Evolutionary conservation across 1,140 invertebrate species (phyloP).

Genomic region (Drosophila hydei): DNA sequence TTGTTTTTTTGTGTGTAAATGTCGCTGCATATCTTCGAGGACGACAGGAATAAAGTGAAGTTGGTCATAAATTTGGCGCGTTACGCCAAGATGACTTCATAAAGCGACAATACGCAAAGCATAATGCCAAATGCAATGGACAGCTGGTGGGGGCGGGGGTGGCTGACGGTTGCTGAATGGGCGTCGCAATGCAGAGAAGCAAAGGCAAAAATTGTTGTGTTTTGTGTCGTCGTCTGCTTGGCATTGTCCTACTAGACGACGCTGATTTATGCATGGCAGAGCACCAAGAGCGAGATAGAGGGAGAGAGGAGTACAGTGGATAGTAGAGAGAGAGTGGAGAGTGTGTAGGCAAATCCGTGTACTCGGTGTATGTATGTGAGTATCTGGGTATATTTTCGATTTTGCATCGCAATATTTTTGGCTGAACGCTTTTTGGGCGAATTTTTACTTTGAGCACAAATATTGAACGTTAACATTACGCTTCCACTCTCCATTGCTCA

Average conservation of each 20-base stretch:
- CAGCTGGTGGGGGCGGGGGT: background rate
- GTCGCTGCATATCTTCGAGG: conserved; percentile 61
- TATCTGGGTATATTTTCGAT: conserved; percentile 51
- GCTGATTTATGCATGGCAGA: conserved; percentile 71
- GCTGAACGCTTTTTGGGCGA: conserved; percentile 65
- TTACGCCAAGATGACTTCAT: conserved; percentile 81
- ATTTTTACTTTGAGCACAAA: conserved; percentile 75
- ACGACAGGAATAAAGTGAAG: conserved; percentile 80
- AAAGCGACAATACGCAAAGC: conserved; percentile 81
- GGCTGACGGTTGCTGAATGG: conserved; percentile 26
- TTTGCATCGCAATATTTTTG: conserved; percentile 79
- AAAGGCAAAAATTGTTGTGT: conserved; percentile 70
- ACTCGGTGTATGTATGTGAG: conserved; percentile 3
- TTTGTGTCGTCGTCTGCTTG: conserved; percentile 66
- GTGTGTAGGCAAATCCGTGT: conserved; percentile 24
- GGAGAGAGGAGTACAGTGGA: background rate
- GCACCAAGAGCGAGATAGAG: conserved; percentile 23
- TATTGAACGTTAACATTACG: conserved; percentile 76
- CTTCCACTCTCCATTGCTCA: background rate
- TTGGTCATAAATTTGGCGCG: conserved; percentile 81
- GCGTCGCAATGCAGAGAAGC: conserved; percentile 57
- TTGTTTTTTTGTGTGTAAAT: conserved; percentile 33
- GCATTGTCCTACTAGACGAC: conserved; percentile 72
- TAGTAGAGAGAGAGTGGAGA: conserved; percentile 19
- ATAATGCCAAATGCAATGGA: conserved; percentile 73